Evolutionary conservation across 2,797 vertebrate genomes (phyloP).

Genomic region (Leontocebus nigricollis): DNA sequence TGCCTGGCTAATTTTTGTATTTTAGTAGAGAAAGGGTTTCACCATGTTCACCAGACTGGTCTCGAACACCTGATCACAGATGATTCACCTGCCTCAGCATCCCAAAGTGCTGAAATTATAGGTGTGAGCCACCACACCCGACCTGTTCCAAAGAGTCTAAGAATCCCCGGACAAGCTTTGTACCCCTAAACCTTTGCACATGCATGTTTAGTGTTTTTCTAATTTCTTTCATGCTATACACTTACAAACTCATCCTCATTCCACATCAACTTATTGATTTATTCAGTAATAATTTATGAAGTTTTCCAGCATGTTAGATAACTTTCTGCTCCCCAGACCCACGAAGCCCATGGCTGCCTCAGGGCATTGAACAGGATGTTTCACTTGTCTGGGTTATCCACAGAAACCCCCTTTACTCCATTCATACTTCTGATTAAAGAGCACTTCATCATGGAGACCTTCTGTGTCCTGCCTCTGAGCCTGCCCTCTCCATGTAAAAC

Average conservation of each 20-base stretch:
- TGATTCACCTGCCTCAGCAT: too few relatives aligned
- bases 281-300: neutral
- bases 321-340: neutral
- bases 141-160: neutral
- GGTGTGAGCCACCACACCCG: too few relatives aligned
- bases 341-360: neutral
- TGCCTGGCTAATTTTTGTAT: too few relatives aligned
- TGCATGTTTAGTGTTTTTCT: neutral
- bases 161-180: neutral
- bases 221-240: neutral
- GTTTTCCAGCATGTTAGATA: neutral
- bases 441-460: neutral
- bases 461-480: neutral
- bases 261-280: neutral
- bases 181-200: neutral
- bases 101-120: too few relatives aligned
- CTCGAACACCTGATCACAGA: too few relatives aligned
- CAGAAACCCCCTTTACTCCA: fast-evolving
- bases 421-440: neutral
- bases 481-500: neutral
- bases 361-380: neutral
- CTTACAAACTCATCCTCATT: neutral
- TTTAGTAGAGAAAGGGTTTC: too few relatives aligned
- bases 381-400: too few relatives aligned
- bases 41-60: too few relatives aligned